Base-by-base conservation (phyloP, 2,888 invertebrate genomes). In the Pilophorus perplexus region DNA sequence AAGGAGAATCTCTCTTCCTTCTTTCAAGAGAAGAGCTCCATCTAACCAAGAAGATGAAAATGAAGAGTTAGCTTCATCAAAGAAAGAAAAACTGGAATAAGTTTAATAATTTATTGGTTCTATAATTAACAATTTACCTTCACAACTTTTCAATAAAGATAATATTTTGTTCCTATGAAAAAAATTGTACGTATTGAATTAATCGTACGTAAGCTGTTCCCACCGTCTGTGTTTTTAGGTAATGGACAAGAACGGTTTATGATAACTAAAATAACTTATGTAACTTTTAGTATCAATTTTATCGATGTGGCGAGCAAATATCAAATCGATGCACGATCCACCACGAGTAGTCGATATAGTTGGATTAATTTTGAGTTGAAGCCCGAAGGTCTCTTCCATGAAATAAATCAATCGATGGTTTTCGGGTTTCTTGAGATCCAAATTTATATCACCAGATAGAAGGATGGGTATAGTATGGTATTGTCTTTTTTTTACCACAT, bases 301-400 rank as follows among this genome's bases (percentile, higher is more conserved):
- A 48, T 48, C 48, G n/a, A 46, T 46, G 46, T 46, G 46, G 46
- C 46, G 46, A 46, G 46, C 46, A 46, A 46, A 46, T 46, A 46
- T 46, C 46, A 22, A 22, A 46, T 46, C 46, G 46, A 46, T 14
- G 18, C 18, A 46, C 8, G 46, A 10, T 48, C 48, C 44, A 44
- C 44, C 44, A 16, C 44, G 44, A 12, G 44, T 44, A 16, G 44
- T 44, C 16, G 44, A 44, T 12, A 44, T 14, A 12, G 44, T 14
- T 46, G 46, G 46, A 46, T 46, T 46, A 46, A 22, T 46, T 46
- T 46, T 46, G 46, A 46, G 46, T 46, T 46, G 46, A 46, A 46
- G 46, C 46, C 46, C 46, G 12, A 46, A 46, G 46, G 46, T 46
- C 46, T 46, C 46, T 46, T 46, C 46, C 46, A 18, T 46, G 46